Evolutionary conservation across 2,113 vertebrate genomes (phyloP).

Genomic region (Gadus macrocephalus): DNA sequence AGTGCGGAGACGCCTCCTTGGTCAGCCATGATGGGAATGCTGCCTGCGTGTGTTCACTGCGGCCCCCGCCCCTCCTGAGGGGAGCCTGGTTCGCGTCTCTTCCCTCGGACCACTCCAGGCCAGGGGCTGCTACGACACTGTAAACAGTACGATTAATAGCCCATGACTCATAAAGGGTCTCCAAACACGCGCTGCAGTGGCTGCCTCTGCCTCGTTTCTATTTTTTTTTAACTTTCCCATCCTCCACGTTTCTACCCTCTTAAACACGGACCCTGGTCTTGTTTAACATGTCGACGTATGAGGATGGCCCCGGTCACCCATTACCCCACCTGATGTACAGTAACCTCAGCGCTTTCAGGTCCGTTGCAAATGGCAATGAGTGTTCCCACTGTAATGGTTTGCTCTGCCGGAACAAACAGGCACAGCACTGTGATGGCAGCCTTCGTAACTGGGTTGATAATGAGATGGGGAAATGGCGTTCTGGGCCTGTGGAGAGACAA

Average conservation of each 20-base stretch:
- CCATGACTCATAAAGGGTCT: conserved; percentile 67
- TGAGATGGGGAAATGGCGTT: conserved; percentile 14
- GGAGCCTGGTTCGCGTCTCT: conserved; percentile 55
- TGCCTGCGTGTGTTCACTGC: conserved; percentile 40
- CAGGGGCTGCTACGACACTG: conserved; percentile 64
- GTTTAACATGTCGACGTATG: conserved; percentile 32
- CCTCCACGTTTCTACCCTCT: conserved; percentile 36
- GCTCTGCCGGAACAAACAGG: conserved; percentile 24
- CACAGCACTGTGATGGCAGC: background rate
- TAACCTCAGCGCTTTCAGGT: background rate
- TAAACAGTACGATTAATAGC: conserved; percentile 75
- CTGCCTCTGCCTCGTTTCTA: conserved; percentile 1
- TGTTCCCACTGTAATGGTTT: conserved; percentile 25
- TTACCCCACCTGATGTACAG: conserved; percentile 27
- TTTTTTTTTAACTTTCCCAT: too few relatives aligned
- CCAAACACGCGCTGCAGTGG: conserved; percentile 60
- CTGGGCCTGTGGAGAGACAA: background rate
- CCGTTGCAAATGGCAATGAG: conserved; percentile 15
- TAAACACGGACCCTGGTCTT: conserved; percentile 28
- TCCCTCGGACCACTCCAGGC: conserved; percentile 51
- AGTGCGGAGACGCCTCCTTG: conserved; percentile 26
- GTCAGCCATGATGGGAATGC: conserved; percentile 25
- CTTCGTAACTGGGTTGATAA: conserved; percentile 16
- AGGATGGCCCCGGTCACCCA: conserved; percentile 1
- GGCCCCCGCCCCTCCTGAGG: conserved; percentile 28